phyloP scores from a whole-genome alignment of 1,140 invertebrate species.

The Drosophila arizonae region DNA sequence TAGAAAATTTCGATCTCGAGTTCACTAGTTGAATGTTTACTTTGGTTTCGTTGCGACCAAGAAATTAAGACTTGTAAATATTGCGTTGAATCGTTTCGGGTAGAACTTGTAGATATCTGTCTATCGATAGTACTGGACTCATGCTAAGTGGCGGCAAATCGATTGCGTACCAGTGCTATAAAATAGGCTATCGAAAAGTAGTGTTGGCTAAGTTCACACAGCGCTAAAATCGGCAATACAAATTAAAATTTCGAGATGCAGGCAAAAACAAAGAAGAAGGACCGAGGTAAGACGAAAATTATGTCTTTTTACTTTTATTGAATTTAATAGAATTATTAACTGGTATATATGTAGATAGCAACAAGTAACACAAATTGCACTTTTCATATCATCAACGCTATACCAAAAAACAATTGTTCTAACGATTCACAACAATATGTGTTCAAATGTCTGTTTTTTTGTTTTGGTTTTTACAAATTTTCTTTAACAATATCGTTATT shows the following conservation, averaged over 20 bases:
- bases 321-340: constrained; percentile 78
- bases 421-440: constrained; percentile 75
- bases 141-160: not conserved
- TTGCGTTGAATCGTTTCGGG: constrained; percentile 26
- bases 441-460: constrained; percentile 25
- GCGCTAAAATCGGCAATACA: not conserved
- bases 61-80: constrained; percentile 32
- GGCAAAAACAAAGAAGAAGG: not conserved
- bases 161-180: not conserved
- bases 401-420: constrained; percentile 78
- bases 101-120: constrained; percentile 23
- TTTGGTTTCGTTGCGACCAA: not conserved
- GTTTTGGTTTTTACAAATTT: constrained; percentile 37
- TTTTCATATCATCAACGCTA: constrained; percentile 47
- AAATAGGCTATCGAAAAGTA: not conserved
- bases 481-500: constrained; percentile 49
- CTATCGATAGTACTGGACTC: constrained; percentile 10
- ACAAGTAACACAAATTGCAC: constrained; percentile 69
- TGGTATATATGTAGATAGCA: constrained; percentile 75
- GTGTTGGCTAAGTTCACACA: not conserved
- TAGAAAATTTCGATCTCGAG: not conserved
- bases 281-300: not conserved
- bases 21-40: constrained; percentile 37
- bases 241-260: not conserved
- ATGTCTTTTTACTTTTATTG: constrained; percentile 58